A percentile compares a stretch with the other conserved stretches of the same genome.
phyloP scores from a whole-genome alignment of 2,888 invertebrate species.

The Meliscaeva auricollis region DNA sequence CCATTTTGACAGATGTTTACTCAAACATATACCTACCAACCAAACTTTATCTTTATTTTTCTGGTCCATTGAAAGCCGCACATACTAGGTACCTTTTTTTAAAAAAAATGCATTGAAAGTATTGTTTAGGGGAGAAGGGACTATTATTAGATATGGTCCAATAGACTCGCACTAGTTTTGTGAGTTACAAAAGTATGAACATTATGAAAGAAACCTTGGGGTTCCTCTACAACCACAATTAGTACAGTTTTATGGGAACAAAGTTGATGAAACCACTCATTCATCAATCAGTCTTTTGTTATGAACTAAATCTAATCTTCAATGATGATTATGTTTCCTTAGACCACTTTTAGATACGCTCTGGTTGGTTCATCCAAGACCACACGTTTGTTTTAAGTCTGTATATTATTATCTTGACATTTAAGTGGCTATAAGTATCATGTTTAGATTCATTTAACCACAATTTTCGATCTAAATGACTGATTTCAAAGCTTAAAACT shows the following conservation, averaged over 20 bases:
- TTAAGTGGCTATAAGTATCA: conserved; percentile 5
- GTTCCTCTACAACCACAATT: not conserved
- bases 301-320: not conserved
- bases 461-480: conserved; percentile 63
- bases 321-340: not conserved
- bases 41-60: not conserved
- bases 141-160: conserved; percentile 17
- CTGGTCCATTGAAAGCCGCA: conserved; percentile 1
- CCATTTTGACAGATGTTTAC: conserved; percentile 36
- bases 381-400: not conserved
- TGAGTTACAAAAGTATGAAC: not conserved
- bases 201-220: not conserved
- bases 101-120: not conserved
- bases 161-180: conserved; percentile 13
- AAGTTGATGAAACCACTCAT: conserved; percentile 8
- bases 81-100: not conserved
- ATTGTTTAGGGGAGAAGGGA: not conserved
- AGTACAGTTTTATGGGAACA: too few relatives aligned
- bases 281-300: conserved; percentile 19
- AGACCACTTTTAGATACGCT: conserved; percentile 28
- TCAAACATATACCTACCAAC: not conserved
- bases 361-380: conserved; percentile 22
- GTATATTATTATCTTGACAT: not conserved
- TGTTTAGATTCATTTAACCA: conserved; percentile 35
- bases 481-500: conserved; percentile 50